A percentile compares a stretch with the other conserved stretches of the same genome.
Conservation (phyloP, 1,140 invertebrate genomes). For the Oryctes rhinoceros region DNA sequence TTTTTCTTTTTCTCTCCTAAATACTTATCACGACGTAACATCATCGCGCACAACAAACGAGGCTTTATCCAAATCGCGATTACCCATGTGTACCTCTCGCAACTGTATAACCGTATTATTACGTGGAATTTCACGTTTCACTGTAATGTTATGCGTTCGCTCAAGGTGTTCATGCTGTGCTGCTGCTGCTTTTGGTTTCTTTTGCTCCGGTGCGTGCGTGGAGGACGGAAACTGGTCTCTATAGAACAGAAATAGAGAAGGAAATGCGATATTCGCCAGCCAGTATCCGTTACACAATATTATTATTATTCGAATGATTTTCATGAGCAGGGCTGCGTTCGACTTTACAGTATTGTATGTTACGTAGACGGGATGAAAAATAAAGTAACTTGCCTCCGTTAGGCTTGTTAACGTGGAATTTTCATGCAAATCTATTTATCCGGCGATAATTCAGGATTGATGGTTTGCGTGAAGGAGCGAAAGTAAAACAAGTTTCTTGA, state of each 20-base stretch:
- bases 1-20: neutral
- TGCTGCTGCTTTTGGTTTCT: slow-evolving; percentile 1
- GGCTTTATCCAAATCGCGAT: neutral
- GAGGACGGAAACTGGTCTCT: neutral
- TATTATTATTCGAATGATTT: slow-evolving; percentile 11
- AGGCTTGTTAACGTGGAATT: neutral
- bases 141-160: neutral
- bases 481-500: no score
- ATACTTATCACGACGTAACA: neutral
- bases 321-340: neutral
- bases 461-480: no score
- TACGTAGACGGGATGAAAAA: neutral
- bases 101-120: slow-evolving; percentile 15
- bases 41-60: no score
- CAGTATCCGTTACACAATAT: slow-evolving; percentile 6
- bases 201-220: neutral
- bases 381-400: neutral
- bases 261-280: slow-evolving; percentile 1
- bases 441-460: neutral
- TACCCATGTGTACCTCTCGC: neutral
- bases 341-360: neutral
- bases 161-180: neutral
- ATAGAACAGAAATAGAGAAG: neutral
- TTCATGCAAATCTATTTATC: neutral
- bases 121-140: slow-evolving; percentile 2